Conservation (phyloP, 2,888 invertebrate genomes). For the Drepana falcataria region DNA sequence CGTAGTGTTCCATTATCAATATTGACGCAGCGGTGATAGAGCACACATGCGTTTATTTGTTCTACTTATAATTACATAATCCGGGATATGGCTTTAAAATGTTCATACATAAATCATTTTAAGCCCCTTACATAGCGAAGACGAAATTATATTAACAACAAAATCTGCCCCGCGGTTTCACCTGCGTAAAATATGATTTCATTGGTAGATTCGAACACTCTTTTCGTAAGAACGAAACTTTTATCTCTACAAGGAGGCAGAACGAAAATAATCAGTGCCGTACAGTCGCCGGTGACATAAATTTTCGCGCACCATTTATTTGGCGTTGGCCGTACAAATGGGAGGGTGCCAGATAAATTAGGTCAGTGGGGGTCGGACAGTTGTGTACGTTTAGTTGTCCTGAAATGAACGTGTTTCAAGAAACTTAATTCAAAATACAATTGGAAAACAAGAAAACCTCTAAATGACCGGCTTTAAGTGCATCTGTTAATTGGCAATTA, state of each 20-base stretch:
- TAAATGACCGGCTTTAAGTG: not conserved
- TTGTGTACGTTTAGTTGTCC: constrained; percentile 1
- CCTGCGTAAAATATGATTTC: too few relatives aligned
- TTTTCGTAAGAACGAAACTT: not conserved
- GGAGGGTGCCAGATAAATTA: constrained; percentile 42
- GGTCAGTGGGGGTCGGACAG: constrained; percentile 27
- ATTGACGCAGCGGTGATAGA: constrained; percentile 57
- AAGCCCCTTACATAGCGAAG: too few relatives aligned
- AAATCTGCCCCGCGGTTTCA: too few relatives aligned
- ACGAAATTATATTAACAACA: too few relatives aligned
- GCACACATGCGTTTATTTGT: constrained; percentile 41
- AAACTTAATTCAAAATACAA: not conserved
- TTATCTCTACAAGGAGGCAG: not conserved
- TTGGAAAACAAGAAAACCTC: too few relatives aligned
- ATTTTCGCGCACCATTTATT: constrained; percentile 71
- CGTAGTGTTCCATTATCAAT: constrained; percentile 42
- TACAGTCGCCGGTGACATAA: constrained; percentile 50
- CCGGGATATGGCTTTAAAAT: constrained; percentile 5
- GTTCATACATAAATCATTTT: constrained; percentile 1
- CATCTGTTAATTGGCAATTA: not conserved
- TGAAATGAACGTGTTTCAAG: not conserved
- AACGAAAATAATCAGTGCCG: constrained; percentile 35
- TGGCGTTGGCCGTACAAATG: constrained; percentile 41
- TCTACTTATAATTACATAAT: constrained; percentile 49
- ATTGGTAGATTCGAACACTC: not conserved